Evolutionary conservation across 64 coral and sea anemone species (phyloP).

Genomic region (Pachyseris speciosa): DNA sequence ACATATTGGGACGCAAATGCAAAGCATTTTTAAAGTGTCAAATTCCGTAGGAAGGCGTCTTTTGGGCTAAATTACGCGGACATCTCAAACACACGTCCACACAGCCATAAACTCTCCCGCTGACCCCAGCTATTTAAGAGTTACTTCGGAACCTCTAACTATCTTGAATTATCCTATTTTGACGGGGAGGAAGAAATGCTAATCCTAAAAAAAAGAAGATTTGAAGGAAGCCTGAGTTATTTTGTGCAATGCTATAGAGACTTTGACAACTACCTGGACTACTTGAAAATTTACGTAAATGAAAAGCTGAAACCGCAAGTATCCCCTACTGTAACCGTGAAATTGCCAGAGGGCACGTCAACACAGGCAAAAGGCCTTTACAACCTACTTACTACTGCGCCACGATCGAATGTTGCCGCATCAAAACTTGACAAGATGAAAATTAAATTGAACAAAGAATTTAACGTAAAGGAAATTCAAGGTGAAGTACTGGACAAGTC

Average conservation of each 20-base stretch:
- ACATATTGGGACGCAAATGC: too few relatives aligned
- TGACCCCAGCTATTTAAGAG: not conserved
- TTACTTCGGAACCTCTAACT: constrained; percentile 27
- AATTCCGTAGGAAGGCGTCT: too few relatives aligned
- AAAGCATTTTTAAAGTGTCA: constrained; percentile 28
- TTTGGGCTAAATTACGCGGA: too few relatives aligned
- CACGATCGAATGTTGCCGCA: constrained; percentile 7
- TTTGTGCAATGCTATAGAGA: constrained; percentile 33
- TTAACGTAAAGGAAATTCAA: constrained; percentile 44
- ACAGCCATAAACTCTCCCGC: not conserved
- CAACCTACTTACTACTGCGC: constrained; percentile 14
- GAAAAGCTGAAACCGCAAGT: constrained; percentile 24
- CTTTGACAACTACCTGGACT: constrained; percentile 38
- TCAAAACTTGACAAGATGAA: constrained; percentile 47
- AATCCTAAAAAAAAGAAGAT: constrained; percentile 43
- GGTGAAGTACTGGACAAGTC: constrained; percentile 52
- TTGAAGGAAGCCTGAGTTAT: constrained; percentile 44
- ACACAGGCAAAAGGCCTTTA: not conserved
- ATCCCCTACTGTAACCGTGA: not conserved
- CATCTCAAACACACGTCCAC: too few relatives aligned
- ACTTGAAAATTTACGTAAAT: constrained; percentile 36
- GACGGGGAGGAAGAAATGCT: constrained; percentile 61
- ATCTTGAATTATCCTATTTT: constrained; percentile 41
- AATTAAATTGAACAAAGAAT: constrained; percentile 10
- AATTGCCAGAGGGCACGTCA: not conserved